These are phyloP conservation scores for Rhabditoides inermis DNA, from an alignment of 2,888 invertebrate genomes.

Conservation along the genomic window DNA sequence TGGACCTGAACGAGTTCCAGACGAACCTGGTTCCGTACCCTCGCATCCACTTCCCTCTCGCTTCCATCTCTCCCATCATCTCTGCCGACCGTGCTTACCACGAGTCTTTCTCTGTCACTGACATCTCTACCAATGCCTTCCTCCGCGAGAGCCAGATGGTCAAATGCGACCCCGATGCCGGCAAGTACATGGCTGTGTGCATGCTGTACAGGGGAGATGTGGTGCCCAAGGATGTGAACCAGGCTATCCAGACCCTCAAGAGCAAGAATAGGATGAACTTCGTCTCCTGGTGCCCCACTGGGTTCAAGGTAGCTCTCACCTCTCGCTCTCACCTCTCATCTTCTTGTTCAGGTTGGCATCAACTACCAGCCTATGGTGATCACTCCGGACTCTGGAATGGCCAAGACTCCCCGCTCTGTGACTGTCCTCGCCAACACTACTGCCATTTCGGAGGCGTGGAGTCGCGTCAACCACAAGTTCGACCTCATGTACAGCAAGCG, in stretches of 20 bases:
- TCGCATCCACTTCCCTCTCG: conserved; percentile 77
- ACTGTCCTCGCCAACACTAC: conserved; percentile 61
- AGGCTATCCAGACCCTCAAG: conserved; percentile 86
- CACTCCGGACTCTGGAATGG: conserved; percentile 81
- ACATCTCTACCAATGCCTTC: conserved; percentile 88
- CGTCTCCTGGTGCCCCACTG: conserved; percentile 64
- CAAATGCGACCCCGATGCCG: conserved; percentile 68
- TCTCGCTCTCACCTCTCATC: conserved; percentile 11
- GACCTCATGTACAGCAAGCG: conserved; percentile 39
- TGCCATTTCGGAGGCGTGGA: conserved; percentile 69
- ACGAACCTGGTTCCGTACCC: conserved; percentile 68
- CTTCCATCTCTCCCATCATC: conserved; percentile 57
- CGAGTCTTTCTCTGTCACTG: conserved; percentile 54
- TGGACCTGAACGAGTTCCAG: conserved; percentile 73
- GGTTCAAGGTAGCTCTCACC: conserved; percentile 28
- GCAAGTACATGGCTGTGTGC: conserved; percentile 57
- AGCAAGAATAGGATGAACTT: conserved; percentile 74
- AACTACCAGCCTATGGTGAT: conserved; percentile 62
- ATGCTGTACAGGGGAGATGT: conserved; percentile 69
- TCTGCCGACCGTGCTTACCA: conserved; percentile 39
- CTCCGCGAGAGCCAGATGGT: conserved; percentile 80
- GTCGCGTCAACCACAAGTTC: conserved; percentile 67
- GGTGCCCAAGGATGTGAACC: conserved; percentile 84
- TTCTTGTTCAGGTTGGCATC: conserved; percentile 46
- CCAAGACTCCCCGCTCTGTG: conserved; percentile 63